phyloP scores from a whole-genome alignment of 2,797 vertebrate genomes.

The Bradypodion pumilum region DNA sequence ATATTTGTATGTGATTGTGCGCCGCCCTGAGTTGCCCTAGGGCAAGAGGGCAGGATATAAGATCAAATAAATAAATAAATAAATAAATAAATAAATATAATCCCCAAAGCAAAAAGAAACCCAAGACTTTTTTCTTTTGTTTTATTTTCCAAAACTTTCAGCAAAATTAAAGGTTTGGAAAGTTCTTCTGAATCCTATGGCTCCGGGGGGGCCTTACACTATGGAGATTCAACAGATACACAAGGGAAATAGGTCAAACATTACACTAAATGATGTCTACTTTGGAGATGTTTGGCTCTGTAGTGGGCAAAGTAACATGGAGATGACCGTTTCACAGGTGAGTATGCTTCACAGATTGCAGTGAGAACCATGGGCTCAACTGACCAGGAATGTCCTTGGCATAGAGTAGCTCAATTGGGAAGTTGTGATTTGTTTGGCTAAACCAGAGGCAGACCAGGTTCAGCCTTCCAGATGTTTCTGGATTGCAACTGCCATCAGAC shows the following conservation, averaged over 20 bases:
- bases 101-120: background rate
- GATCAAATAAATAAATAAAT: no score
- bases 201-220: conserved; percentile 82
- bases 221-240: conserved; percentile 68
- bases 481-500: no score
- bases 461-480: no score
- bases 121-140: background rate
- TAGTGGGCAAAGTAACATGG: conserved; percentile 96
- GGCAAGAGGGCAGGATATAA: no score
- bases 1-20: no score
- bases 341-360: conserved; percentile 16
- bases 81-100: no score
- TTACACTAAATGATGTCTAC: conserved; percentile 79
- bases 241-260: background rate
- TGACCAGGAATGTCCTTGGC: no score
- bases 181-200: conserved; percentile 79
- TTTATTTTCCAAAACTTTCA: conserved; percentile 39
- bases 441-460: background rate
- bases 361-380: background rate
- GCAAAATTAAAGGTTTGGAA: conserved; percentile 77
- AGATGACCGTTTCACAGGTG: conserved; percentile 84
- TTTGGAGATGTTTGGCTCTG: conserved; percentile 96
- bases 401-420: no score
- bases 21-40: no score
- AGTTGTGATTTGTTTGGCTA: background rate